These are phyloP conservation scores for Epicampocera succincta DNA, from an alignment of 2,888 invertebrate genomes.

Conservation along the genomic window DNA sequence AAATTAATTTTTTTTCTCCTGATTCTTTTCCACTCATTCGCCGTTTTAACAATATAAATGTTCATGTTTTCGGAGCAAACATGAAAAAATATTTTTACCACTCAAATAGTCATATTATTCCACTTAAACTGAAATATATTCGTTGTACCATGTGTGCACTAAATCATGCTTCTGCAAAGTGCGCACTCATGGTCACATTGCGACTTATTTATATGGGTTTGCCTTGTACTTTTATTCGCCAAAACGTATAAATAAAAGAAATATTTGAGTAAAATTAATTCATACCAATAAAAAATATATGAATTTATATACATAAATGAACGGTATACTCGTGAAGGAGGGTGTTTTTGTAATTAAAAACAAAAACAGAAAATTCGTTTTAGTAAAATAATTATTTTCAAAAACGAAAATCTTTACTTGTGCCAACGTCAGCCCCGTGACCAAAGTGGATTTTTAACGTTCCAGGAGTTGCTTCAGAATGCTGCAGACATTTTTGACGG, in stretches of 20 bases:
- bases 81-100: conserved; percentile 53
- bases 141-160: conserved; percentile 60
- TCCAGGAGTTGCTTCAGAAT: no score
- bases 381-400: no score
- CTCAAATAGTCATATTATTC: conserved; percentile 67
- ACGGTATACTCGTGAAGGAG: no score
- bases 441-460: no score
- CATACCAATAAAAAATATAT: no score
- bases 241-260: conserved; percentile 8
- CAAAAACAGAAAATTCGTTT: no score
- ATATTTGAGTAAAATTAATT: conserved; percentile 10
- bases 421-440: no score
- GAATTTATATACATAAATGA: no score
- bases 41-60: not conserved
- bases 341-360: no score
- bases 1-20: not conserved
- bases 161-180: conserved; percentile 55
- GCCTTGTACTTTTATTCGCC: not conserved
- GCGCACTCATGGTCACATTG: conserved; percentile 27
- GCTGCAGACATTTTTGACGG: no score
- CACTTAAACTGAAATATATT: conserved; percentile 65
- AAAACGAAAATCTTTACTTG: no score
- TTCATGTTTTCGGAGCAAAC: not conserved
- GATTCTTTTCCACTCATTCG: not conserved
- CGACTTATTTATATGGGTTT: conserved; percentile 32